These are phyloP conservation scores for Oxycera nigricornis DNA, from an alignment of 2,888 invertebrate species.

Conservation along the genomic window DNA sequence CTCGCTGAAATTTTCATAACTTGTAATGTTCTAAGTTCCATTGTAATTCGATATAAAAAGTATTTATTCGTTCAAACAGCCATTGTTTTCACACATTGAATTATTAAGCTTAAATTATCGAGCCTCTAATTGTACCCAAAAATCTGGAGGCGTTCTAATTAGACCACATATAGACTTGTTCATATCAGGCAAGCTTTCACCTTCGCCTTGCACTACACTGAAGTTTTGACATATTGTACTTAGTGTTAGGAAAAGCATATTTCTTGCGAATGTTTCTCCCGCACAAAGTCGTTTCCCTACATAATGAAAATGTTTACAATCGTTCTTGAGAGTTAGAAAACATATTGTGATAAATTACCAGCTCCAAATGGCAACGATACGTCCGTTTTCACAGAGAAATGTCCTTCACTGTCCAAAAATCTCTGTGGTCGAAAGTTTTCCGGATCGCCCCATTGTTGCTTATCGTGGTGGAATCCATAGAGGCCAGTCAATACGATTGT, in stretches of 20 bases:
- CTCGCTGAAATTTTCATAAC: no score
- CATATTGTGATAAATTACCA: conserved; percentile 62
- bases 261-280: conserved; percentile 75
- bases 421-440: conserved; percentile 72
- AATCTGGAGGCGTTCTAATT: conserved; percentile 66
- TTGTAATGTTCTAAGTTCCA: no score
- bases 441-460: conserved; percentile 70
- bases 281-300: conserved; percentile 73
- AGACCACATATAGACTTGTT: conserved; percentile 63
- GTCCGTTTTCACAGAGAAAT: conserved; percentile 66
- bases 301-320: no score
- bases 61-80: no score
- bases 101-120: no score
- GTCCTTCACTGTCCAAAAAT: conserved; percentile 67
- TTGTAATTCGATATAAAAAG: no score
- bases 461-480: conserved; percentile 66
- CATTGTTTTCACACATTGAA: no score
- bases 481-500: conserved; percentile 67
- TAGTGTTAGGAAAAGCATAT: conserved; percentile 69
- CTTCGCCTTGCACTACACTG: conserved; percentile 65
- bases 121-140: conserved; percentile 65
- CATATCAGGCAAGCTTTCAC: conserved; percentile 62
- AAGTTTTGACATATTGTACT: conserved; percentile 71
- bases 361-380: conserved; percentile 71
- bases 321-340: neutral